Percentiles rank a stretch among this genome's conserved stretches.
phyloP scores from a whole-genome alignment of 2,888 invertebrate species.

The Sclerodermus sp. region DNA sequence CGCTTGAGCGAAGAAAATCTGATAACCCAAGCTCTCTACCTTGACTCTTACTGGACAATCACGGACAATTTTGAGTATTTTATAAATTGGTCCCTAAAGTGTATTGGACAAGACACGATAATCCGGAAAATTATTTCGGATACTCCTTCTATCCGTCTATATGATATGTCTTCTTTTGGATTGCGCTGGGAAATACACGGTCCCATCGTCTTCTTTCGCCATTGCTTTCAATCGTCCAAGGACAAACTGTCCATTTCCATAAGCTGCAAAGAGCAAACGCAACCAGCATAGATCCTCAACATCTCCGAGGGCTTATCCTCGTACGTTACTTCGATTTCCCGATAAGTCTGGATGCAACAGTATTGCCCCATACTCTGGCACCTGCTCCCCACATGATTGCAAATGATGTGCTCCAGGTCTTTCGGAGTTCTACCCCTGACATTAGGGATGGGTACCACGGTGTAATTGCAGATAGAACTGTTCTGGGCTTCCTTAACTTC shows the following conservation, averaged over 20 bases:
- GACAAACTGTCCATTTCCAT: neutral
- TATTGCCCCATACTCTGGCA: slow-evolving; percentile 24
- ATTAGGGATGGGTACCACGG: slow-evolving; percentile 25
- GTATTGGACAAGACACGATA: too few species aligned
- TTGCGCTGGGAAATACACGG: too few species aligned
- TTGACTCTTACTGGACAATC: neutral
- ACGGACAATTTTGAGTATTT: neutral
- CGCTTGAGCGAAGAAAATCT: neutral
- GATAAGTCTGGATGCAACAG: slow-evolving; percentile 39
- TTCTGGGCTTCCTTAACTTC: slow-evolving; percentile 34
- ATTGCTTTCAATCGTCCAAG: slow-evolving; percentile 9
- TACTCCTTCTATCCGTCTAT: too few species aligned
- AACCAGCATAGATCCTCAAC: slow-evolving; percentile 33
- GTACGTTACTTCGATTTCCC: slow-evolving; percentile 22
- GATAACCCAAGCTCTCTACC: neutral
- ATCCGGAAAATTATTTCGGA: neutral
- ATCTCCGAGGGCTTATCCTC: neutral
- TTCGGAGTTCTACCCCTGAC: slow-evolving; percentile 20
- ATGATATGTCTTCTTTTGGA: too few species aligned
- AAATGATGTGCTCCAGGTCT: slow-evolving; percentile 32
- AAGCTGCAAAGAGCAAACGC: slow-evolving; percentile 29
- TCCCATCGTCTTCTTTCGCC: too few species aligned
- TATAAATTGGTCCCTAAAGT: neutral
- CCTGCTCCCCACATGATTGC: slow-evolving; percentile 28
- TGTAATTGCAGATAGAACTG: slow-evolving; percentile 36